A percentile compares a stretch with the other conserved stretches of the same genome.
phyloP scores from a whole-genome alignment of 2,888 invertebrate genomes.

The Hemistola chrysoprasaria region DNA sequence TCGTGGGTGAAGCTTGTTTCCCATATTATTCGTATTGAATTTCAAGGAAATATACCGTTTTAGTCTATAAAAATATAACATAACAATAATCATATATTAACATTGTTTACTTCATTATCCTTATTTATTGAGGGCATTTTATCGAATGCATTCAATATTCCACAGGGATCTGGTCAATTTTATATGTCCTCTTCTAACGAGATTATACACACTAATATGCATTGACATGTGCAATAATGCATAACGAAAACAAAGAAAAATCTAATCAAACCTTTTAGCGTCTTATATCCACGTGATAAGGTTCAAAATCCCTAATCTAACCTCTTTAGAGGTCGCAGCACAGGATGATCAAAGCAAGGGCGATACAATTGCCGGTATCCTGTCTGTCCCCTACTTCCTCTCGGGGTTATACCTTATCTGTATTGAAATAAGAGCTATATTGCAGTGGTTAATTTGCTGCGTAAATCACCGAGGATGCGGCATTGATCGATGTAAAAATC shows the following conservation, averaged over 20 bases:
- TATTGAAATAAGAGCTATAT: slow-evolving; percentile 29
- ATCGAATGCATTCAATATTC: too few relatives aligned
- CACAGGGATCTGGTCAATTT: too few relatives aligned
- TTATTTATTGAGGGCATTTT: too few relatives aligned
- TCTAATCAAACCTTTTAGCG: slow-evolving; percentile 2
- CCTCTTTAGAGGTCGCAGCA: slow-evolving; percentile 20
- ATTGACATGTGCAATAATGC: too few relatives aligned
- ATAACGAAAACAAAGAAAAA: background rate
- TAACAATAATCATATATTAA: too few relatives aligned
- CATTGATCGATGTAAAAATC: slow-evolving; percentile 16
- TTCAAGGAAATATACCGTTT: too few relatives aligned
- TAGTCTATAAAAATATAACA: too few relatives aligned
- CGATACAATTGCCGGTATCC: slow-evolving; percentile 71
- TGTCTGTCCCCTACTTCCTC: slow-evolving; percentile 62
- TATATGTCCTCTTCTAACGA: too few relatives aligned
- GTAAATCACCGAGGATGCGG: slow-evolving; percentile 42
- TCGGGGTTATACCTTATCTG: slow-evolving; percentile 29
- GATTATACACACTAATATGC: too few relatives aligned
- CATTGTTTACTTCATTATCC: too few relatives aligned
- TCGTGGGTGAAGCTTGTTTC: too few relatives aligned
- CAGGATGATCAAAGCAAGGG: slow-evolving; percentile 70
- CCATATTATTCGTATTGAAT: too few relatives aligned
- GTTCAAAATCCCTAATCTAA: slow-evolving; percentile 15
- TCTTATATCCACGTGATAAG: slow-evolving; percentile 1
- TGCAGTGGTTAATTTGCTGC: slow-evolving; percentile 21